A percentile compares a stretch with the other conserved stretches of the same genome.
Evolutionary conservation across 2,797 vertebrate genomes (phyloP).

Genomic region (Tragopan temminckii): DNA sequence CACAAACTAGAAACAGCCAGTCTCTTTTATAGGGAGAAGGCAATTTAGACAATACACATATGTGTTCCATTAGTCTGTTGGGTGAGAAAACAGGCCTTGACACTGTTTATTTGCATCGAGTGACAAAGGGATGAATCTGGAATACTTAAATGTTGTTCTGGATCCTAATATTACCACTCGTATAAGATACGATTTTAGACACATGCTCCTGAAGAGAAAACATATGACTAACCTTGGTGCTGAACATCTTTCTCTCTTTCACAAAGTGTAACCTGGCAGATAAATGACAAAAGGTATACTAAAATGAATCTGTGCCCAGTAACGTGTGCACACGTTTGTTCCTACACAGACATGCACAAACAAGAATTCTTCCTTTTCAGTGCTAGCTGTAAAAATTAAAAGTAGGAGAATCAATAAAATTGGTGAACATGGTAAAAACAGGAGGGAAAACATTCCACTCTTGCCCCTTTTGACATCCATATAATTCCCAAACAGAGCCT

Average conservation of each 20-base stretch:
- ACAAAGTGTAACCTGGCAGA: not conserved
- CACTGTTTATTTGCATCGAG: not conserved
- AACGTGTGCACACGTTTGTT: not conserved
- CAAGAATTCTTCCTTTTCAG: not conserved
- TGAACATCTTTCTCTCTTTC: not conserved
- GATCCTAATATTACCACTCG: not conserved
- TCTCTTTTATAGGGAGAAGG: not conserved
- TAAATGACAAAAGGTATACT: not conserved
- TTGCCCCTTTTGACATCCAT: constrained; percentile 14
- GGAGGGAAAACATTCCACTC: not conserved
- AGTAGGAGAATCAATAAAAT: not conserved
- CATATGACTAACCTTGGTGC: not conserved
- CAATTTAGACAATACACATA: not conserved
- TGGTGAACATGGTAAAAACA: not conserved
- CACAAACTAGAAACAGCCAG: not conserved
- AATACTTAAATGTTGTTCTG: not conserved
- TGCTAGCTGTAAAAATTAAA: constrained; percentile 24
- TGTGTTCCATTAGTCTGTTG: not conserved
- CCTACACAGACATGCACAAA: not conserved
- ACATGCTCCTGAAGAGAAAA: not conserved
- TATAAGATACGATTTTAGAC: not conserved
- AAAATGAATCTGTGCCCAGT: not conserved
- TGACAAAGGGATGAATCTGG: not conserved
- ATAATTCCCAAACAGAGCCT: constrained; percentile 15
- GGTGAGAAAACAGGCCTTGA: not conserved